A percentile compares a stretch with the other conserved stretches of the same genome.
Evolutionary conservation across 2,797 vertebrate species (phyloP).

Genomic region (Peromyscus attwateri): DNA sequence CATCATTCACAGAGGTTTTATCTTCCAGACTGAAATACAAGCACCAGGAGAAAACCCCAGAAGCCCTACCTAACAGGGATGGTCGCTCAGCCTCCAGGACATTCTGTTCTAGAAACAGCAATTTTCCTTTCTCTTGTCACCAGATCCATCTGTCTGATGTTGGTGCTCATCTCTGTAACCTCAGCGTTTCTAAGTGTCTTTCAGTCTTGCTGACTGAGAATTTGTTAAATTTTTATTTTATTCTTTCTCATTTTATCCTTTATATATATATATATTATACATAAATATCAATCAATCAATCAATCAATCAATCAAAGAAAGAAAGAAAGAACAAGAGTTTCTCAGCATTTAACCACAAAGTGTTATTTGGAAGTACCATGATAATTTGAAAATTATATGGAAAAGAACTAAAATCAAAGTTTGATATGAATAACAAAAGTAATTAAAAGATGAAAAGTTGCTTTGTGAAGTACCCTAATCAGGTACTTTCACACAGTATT

Average conservation of each 20-base stretch:
- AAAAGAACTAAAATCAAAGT: neutral
- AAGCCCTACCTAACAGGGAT: constrained; percentile 31
- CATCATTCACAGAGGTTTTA: constrained; percentile 78
- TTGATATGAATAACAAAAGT: neutral
- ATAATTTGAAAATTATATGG: constrained; percentile 27
- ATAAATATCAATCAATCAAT: neutral
- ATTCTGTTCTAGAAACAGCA: constrained; percentile 44
- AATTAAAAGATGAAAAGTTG: neutral
- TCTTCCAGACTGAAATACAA: constrained; percentile 78
- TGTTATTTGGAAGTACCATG: constrained; percentile 4
- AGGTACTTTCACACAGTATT: neutral
- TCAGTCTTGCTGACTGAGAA: neutral
- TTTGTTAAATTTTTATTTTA: neutral
- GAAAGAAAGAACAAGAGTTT: neutral
- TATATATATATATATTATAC: neutral
- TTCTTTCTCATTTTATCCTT: neutral
- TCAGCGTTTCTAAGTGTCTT: constrained; percentile 39
- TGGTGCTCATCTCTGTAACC: neutral
- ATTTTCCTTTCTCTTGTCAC: neutral
- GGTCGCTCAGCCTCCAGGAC: constrained; percentile 8
- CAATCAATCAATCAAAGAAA: neutral
- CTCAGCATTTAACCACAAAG: neutral
- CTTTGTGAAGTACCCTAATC: neutral
- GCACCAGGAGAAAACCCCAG: constrained; percentile 49
- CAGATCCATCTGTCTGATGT: neutral